These are phyloP conservation scores for Rhadina sibilatrix DNA, from an alignment of 2,113 vertebrate genomes.

Conservation along the genomic window DNA sequence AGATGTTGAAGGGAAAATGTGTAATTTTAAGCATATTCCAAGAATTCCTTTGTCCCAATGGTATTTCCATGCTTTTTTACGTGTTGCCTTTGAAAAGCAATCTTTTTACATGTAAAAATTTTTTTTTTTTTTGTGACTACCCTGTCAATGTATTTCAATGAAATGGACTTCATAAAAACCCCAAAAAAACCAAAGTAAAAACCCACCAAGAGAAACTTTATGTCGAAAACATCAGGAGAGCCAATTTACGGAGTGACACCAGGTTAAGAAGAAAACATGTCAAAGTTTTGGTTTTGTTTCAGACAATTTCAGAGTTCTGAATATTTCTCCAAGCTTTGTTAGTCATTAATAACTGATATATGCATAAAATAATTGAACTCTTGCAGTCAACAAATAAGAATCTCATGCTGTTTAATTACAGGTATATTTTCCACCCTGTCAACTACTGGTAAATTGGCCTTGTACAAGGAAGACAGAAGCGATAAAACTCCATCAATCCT, in stretches of 20 bases:
- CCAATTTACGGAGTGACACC: not conserved
- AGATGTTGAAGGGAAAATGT: not conserved
- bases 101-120: no score
- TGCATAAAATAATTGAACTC: slow-evolving; percentile 61
- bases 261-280: not conserved
- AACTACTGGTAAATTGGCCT: slow-evolving; percentile 50
- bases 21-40: not conserved
- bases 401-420: slow-evolving; percentile 59
- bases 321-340: slow-evolving; percentile 53
- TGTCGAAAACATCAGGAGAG: not conserved
- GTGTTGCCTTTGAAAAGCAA: not conserved
- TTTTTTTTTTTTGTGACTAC: no score
- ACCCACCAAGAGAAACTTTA: not conserved
- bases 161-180: not conserved
- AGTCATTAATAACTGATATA: slow-evolving; percentile 62
- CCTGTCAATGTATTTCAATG: not conserved
- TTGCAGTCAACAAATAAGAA: slow-evolving; percentile 56
- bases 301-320: slow-evolving; percentile 1
- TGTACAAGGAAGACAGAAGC: slow-evolving; percentile 23
- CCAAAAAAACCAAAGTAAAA: not conserved
- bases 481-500: slow-evolving; percentile 59
- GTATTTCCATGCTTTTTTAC: not conserved
- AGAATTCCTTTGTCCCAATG: not conserved
- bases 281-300: not conserved
- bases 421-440: slow-evolving; percentile 61